Percentiles rank a stretch among this genome's conserved stretches.
Conservation (phyloP, 2,888 invertebrate species). For the Mesochorus sp. region DNA sequence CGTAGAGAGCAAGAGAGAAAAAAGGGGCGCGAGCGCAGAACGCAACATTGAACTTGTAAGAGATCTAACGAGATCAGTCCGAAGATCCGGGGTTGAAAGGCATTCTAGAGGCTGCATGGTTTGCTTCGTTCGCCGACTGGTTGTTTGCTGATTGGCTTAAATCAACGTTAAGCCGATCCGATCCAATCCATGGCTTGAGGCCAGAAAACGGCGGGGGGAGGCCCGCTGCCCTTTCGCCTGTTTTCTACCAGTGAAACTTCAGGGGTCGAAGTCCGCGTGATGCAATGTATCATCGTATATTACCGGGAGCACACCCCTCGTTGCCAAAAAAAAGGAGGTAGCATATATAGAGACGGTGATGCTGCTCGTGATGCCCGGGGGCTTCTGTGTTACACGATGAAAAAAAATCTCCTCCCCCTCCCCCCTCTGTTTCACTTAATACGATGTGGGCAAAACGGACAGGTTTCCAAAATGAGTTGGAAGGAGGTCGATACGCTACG, state of each 20-base stretch:
- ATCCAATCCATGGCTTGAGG: slow-evolving; percentile 77
- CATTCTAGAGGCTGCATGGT: slow-evolving; percentile 4
- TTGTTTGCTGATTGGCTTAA: slow-evolving; percentile 82
- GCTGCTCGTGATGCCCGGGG: slow-evolving; percentile 27
- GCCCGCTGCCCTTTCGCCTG: slow-evolving; percentile 70
- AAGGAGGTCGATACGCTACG: slow-evolving; percentile 59
- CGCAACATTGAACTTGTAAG: slow-evolving; percentile 80
- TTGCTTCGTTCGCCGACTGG: slow-evolving; percentile 70
- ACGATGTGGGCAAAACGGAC: slow-evolving; percentile 12
- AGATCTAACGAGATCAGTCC: slow-evolving; percentile 81
- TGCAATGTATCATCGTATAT: slow-evolving; percentile 52
- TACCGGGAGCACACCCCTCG: slow-evolving; percentile 27
- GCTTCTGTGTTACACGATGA: slow-evolving; percentile 47
- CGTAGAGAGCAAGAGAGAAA: background rate
- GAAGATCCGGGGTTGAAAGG: slow-evolving; percentile 68
- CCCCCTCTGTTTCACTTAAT: slow-evolving; percentile 11
- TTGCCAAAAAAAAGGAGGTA: slow-evolving; percentile 55
- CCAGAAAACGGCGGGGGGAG: slow-evolving; percentile 62
- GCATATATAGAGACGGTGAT: slow-evolving; percentile 15
- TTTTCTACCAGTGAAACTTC: slow-evolving; percentile 54
- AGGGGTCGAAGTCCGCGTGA: slow-evolving; percentile 39
- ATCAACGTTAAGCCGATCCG: slow-evolving; percentile 82
- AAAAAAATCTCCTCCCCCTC: slow-evolving; percentile 19
- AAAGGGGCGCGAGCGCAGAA: slow-evolving; percentile 66
- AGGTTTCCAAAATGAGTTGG: slow-evolving; percentile 22